phyloP scores from a whole-genome alignment of 2,888 invertebrate species.

The Drosophila tripunctata region DNA sequence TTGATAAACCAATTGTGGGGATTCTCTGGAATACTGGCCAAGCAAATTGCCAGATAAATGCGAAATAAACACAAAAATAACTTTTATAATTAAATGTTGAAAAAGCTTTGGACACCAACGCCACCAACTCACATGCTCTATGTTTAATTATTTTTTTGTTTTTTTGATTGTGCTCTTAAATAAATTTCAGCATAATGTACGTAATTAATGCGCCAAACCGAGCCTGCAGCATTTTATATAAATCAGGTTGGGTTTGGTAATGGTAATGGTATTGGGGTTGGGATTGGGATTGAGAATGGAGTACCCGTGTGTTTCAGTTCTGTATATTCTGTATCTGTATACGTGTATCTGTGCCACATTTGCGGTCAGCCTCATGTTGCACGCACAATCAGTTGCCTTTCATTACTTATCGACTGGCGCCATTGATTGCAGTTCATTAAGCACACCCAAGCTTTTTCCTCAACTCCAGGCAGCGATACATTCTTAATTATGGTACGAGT shows the following conservation, averaged over 20 bases:
- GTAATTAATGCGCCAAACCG: conserved; percentile 68
- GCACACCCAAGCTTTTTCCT: conserved; percentile 49
- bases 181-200: conserved; percentile 70
- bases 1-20: conserved; percentile 43
- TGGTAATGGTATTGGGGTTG: not conserved
- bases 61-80: conserved; percentile 39
- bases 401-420: conserved; percentile 70
- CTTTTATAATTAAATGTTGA: conserved; percentile 63
- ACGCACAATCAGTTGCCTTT: conserved; percentile 69
- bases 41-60: conserved; percentile 17
- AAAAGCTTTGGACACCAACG: conserved; percentile 41
- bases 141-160: conserved; percentile 24
- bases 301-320: not conserved
- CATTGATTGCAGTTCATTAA: conserved; percentile 80
- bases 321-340: conserved; percentile 4
- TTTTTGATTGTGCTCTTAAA: conserved; percentile 49
- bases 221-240: conserved; percentile 40
- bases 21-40: not conserved
- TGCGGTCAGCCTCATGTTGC: conserved; percentile 73
- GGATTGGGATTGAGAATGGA: not conserved
- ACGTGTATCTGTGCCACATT: conserved; percentile 45
- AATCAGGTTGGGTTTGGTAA: conserved; percentile 38
- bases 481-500: conserved; percentile 6
- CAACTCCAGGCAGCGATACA: conserved; percentile 43
- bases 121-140: conserved; percentile 26